Evolutionary conservation across 2,888 invertebrate genomes (phyloP), one percentile per base, ranked within the genome.

Genomic region (Xestoiulus laeticollis): DNA sequence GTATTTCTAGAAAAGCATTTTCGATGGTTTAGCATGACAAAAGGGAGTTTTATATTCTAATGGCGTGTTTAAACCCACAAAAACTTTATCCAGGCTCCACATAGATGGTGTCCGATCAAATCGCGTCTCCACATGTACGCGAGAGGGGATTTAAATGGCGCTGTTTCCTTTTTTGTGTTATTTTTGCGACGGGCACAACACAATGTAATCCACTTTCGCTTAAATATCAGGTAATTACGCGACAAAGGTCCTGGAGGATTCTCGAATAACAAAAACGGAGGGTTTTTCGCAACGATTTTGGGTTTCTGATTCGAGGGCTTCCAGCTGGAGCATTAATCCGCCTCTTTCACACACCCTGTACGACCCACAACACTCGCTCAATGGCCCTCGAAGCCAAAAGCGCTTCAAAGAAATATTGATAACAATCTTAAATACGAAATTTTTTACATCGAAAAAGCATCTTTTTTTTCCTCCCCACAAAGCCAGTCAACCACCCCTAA

Each of bases 211-310:
- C 78, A 78, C 78, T 78, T 78, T 30, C 78, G 78, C 78, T 30
- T 78, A 78, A 78, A 78, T 78, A 78, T 78, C 78, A 78, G 78
- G 78, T 78, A 78, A 78, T 78, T 78, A 78, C 78, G 78, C 30
- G 78, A 78, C 78, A 78, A 78, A 78, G 30, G 78, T 78, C 26
- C 14, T 78, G 78, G 78, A 78, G 78, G 30, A 78, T 78, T 78
- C 78, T 78, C 78, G 16, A 78, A 14, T 32, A 78, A 78, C 78
- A 78, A 30, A 78, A 78, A 16, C 6, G 78, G 26, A 26, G 78
- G 78, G 30, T 30, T 78, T n/a, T 78, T 26, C 26, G 78, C 78
- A 22, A 22, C 68, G 68, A 68, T 68, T 68, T 68, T 26, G n/a
- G 22, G 68, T 68, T 68, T 26, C 30, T 30, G 78, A 78, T 78